phyloP scores from a whole-genome alignment of 2,113 vertebrate genomes.

The Phoenicopterus ruber region DNA sequence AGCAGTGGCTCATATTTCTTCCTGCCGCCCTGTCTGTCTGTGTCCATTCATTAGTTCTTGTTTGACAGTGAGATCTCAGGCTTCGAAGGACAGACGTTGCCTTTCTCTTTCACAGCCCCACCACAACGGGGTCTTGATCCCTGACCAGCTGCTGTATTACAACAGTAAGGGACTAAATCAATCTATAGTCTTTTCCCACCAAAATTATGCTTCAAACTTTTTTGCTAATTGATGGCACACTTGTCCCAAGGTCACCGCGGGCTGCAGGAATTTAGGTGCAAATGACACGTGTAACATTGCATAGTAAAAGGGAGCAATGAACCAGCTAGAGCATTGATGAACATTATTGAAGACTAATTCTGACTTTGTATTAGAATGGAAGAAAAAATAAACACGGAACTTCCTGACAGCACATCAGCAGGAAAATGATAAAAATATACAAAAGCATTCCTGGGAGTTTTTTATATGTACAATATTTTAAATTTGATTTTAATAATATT shows the following conservation, averaged over 20 bases:
- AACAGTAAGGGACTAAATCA: background rate
- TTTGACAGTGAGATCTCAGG: background rate
- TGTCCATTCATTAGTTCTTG: background rate
- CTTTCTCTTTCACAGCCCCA: background rate
- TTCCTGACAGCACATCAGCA: background rate
- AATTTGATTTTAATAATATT: background rate
- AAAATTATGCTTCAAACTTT: background rate
- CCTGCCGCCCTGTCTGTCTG: background rate
- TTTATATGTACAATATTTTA: background rate
- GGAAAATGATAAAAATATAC: background rate
- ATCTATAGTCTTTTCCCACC: background rate
- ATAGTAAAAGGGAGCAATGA: background rate
- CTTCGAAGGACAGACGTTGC: background rate
- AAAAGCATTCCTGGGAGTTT: background rate
- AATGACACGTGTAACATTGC: background rate
- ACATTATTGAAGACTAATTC: background rate
- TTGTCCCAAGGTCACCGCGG: background rate
- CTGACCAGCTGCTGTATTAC: background rate
- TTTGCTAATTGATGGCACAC: background rate
- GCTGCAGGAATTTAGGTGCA: background rate
- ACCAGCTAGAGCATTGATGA: background rate
- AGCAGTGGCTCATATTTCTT: constrained; percentile 7
- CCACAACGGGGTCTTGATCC: background rate
- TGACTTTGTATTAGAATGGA: background rate
- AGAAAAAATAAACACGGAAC: background rate